phyloP scores from a whole-genome alignment of 2,888 invertebrate genomes.

The Parnassius smintheus region DNA sequence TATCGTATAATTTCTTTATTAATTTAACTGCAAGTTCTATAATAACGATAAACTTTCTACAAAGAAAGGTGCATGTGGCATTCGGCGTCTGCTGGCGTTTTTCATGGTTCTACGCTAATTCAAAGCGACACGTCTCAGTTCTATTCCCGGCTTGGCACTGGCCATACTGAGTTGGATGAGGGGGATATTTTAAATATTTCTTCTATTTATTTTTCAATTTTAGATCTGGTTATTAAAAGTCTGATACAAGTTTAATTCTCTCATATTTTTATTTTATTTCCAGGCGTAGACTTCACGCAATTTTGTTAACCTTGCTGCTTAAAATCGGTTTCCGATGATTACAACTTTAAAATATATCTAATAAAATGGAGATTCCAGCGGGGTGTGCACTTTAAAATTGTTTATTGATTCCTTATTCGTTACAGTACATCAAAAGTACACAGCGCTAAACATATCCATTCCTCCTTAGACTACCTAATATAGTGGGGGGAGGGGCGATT shows the following conservation, averaged over 20 bases:
- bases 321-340: too few relatives aligned
- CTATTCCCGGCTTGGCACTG: constrained; percentile 66
- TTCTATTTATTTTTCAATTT: neutral
- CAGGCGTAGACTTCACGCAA: too few relatives aligned
- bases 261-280: neutral
- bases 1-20: neutral
- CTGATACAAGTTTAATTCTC: neutral
- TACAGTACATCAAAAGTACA: too few relatives aligned
- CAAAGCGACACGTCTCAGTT: constrained; percentile 69
- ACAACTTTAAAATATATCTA: too few relatives aligned
- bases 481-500: too few relatives aligned
- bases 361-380: too few relatives aligned
- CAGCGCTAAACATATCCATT: too few relatives aligned
- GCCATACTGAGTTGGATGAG: constrained; percentile 31
- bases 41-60: constrained; percentile 7
- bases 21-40: constrained; percentile 18
- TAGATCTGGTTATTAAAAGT: too few relatives aligned
- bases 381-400: too few relatives aligned
- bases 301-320: too few relatives aligned
- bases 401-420: too few relatives aligned
- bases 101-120: constrained; percentile 75
- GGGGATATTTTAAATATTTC: constrained; percentile 21
- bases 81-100: constrained; percentile 56
- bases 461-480: too few relatives aligned
- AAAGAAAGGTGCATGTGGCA: constrained; percentile 39